Evolutionary conservation across 2,888 invertebrate species (phyloP), one percentile per base, ranked within the genome.

Genomic region (Nymphalis urticae): DNA sequence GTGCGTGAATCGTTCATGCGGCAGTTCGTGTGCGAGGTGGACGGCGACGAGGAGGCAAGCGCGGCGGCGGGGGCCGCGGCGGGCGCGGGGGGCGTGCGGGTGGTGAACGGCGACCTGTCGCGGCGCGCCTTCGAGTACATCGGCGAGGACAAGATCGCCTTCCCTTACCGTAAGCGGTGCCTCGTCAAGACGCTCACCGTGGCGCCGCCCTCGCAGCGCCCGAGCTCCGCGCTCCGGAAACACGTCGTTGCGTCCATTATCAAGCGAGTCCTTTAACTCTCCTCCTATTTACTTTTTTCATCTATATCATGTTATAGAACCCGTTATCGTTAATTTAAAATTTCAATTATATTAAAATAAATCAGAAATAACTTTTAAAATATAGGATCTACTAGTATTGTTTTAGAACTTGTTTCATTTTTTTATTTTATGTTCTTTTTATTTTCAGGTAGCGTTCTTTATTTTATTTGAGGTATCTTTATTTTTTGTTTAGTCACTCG

Each of bases 1-100:
- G 97, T 98, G 4, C 95, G 99, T 53, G 99, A 99, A 86, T 99
- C 99, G 77, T 99, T 99, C 87, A 99, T 99, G 97, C 95, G 98
- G 9, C 98, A 99, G 86, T 99, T 99, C 87, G 97, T 98, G 1
- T 96, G 96, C 78, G 97, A 97, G 82, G 95, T 96, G 65, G 97
- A 97, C 81, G 96, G 95, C 42, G 97, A 97, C 65, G 97, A 97
- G 82, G 95, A 95, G 73, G 87, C 90, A 42, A 94, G 94, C 59
- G 91, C 88, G 61, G 87, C 90, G 21, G 69, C 48, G 66, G 61
- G 70, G 72, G 53, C 63, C 69, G 59, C 74, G 47, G 24, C 17
- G 24, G 27, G 54, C 24, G 76, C 64, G n/a, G 71, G 54, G 68
- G 76, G 42, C 58, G 72, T 36, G 65, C 73, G 60, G 72, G 73